phyloP scores from a whole-genome alignment of 2,113 vertebrate species.

The Tragelaphus scriptus region DNA sequence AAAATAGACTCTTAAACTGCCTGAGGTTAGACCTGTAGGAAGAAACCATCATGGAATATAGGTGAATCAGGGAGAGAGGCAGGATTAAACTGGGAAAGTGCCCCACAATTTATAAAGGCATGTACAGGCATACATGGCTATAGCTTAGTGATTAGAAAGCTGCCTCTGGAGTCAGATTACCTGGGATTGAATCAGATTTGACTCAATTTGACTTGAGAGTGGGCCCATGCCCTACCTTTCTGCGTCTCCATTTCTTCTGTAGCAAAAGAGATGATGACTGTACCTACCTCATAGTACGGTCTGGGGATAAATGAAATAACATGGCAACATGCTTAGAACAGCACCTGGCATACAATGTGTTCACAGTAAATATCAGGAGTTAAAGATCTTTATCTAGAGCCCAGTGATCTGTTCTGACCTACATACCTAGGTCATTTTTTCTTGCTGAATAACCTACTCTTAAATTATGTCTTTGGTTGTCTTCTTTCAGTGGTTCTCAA shows the following conservation, averaged over 20 bases:
- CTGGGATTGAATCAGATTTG: not conserved
- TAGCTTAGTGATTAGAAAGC: not conserved
- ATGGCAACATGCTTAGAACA: not conserved
- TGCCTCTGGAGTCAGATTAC: not conserved
- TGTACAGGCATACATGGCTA: not conserved
- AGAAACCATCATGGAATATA: not conserved
- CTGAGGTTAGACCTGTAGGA: not conserved
- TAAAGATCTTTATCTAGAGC: not conserved
- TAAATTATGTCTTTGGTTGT: not conserved
- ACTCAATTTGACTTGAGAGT: not conserved
- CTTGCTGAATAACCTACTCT: not conserved
- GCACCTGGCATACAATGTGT: not conserved
- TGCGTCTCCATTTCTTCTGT: not conserved
- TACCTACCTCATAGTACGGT: not conserved
- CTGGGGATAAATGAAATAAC: not conserved
- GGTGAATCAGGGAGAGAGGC: not conserved
- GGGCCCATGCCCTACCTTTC: not conserved
- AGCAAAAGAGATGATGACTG: not conserved
- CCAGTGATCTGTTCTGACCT: not conserved
- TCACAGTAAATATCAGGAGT: not conserved
- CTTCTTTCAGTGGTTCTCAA: not conserved
- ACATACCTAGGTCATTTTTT: not conserved
- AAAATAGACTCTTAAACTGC: not conserved
- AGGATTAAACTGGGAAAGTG: not conserved
- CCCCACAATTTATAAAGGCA: not conserved